Evolutionary conservation across 1,140 invertebrate genomes (phyloP), one percentile per base, ranked within the genome.

Genomic region (Bombus ignitus): DNA sequence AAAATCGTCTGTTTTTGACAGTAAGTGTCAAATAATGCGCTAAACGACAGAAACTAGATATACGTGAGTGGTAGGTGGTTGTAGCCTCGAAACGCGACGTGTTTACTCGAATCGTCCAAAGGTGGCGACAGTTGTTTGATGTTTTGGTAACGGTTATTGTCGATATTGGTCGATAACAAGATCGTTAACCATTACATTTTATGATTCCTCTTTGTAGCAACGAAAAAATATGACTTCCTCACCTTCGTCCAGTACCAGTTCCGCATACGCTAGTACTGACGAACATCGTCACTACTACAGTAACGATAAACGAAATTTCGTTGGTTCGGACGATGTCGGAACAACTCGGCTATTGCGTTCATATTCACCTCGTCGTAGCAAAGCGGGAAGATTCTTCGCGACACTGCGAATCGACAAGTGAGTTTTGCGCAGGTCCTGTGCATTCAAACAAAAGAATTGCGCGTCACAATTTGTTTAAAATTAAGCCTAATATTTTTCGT

Each of bases 371-470:
- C 53, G 37, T 35, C 88, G 78, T 18, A 47, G 57, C 47, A 84
- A 70, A 53, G 57, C 88, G 47, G 78, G 53, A 39, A 44, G 74
- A 76, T 57, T 85, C 15, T 37, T 86, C 32, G 59, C 42, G n/a
- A 83, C 62, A 47, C 71, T 88, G n/a, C 78, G 74, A 53, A 47
- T 72, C 65, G 32, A 92, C 53, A 92, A 90, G 91, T 93, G 87
- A 92, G 89, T 10, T 68, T 62, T 37, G 12, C 28, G 42, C 72
- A 66, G 22, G 37, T 35, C n/a, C 47, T 47, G 47, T 22, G 28
- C 71, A 42, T 70, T 70, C 44, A 9, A 44, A 74, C n/a, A 5
- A 28, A 13, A 15, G 9, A 12, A 72, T 25, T 62, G 28, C 59
- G 12, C 28, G 12, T 62, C 59, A 13, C 3, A 28, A 62, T 62